Evolutionary conservation across 2,888 invertebrate species (phyloP).

Genomic region (Iphiclides podalirius): DNA sequence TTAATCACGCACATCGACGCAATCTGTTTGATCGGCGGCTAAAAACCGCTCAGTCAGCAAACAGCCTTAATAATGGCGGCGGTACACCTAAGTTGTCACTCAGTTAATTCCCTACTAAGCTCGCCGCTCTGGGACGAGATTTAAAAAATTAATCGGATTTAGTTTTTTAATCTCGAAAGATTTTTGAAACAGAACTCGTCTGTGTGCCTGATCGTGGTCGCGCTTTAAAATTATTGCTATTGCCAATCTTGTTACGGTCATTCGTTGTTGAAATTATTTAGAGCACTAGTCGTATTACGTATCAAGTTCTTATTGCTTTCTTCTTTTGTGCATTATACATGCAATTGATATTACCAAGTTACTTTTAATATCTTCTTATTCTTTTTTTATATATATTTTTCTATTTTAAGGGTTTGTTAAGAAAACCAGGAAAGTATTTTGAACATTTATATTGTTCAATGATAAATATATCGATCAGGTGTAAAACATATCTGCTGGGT

Average conservation of each 20-base stretch:
- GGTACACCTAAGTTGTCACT: slow-evolving; percentile 12
- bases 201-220: background rate
- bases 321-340: too few species aligned
- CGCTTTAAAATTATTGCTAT: background rate
- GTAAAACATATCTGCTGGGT: too few species aligned
- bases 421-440: too few species aligned
- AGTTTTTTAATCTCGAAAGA: slow-evolving; percentile 14
- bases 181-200: slow-evolving; percentile 1
- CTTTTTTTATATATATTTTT: too few species aligned
- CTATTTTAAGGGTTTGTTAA: too few species aligned
- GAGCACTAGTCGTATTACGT: too few species aligned
- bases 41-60: background rate
- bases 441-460: too few species aligned
- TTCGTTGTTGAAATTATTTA: slow-evolving; percentile 11
- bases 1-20: background rate
- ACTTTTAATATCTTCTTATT: too few species aligned
- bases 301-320: too few species aligned
- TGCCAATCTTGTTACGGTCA: slow-evolving; percentile 1
- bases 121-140: slow-evolving; percentile 7
- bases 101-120: slow-evolving; percentile 12
- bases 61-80: slow-evolving; percentile 12
- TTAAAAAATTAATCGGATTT: slow-evolving; percentile 18
- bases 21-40: slow-evolving; percentile 10
- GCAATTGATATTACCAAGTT: too few species aligned
- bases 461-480: too few species aligned